phyloP scores from a whole-genome alignment of 2,888 invertebrate species.

The Arrhopalites spinosus region DNA sequence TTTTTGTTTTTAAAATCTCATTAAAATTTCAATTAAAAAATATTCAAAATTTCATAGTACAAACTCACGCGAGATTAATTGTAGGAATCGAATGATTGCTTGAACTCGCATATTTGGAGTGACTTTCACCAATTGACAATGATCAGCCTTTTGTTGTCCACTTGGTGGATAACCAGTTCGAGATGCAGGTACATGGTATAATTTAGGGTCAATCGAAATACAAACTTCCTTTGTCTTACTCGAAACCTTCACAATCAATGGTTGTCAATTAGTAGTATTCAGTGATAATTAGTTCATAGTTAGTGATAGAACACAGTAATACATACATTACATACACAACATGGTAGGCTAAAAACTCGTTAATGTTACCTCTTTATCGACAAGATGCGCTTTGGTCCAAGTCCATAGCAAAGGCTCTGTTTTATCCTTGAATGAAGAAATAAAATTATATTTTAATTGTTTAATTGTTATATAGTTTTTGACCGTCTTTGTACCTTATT shows the following conservation, averaged over 20 bases:
- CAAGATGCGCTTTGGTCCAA: not conserved
- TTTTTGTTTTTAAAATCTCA: too few relatives aligned
- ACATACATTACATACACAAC: too few relatives aligned
- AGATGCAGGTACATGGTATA: not conserved
- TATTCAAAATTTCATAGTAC: not conserved
- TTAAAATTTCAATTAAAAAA: not conserved
- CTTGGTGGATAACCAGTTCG: not conserved
- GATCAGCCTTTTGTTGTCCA: not conserved
- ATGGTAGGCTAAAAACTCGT: too few relatives aligned
- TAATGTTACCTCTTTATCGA: not conserved
- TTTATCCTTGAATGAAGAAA: not conserved
- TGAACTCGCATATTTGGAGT: constrained; percentile 9
- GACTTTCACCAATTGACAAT: not conserved
- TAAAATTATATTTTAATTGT: not conserved
- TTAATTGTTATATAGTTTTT: not conserved
- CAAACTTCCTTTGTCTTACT: not conserved
- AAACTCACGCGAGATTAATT: not conserved
- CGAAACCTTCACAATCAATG: not conserved
- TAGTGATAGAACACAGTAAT: too few relatives aligned
- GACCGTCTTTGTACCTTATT: not conserved
- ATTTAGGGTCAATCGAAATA: not conserved
- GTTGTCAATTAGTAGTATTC: too few relatives aligned
- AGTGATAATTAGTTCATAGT: too few relatives aligned
- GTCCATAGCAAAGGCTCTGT: not conserved
- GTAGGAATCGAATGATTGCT: not conserved